Evolutionary conservation across 2,797 vertebrate species (phyloP), one percentile per base, ranked within the genome.

Genomic region (Schizopygopsis malacanthus): DNA sequence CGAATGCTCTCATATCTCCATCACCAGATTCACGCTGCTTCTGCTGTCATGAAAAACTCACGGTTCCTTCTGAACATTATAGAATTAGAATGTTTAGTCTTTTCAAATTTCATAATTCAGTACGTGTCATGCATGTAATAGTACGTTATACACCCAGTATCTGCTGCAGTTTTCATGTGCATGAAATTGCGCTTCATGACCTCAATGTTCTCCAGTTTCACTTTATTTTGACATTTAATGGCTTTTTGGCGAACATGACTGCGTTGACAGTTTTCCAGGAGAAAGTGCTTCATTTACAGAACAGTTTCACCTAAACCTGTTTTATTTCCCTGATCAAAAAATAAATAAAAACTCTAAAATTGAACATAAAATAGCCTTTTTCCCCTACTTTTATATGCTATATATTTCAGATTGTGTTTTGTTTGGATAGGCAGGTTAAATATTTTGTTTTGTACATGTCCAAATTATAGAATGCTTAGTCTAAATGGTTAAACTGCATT

Each of bases 171-270:
- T 77, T 78, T 6, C 11, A 43, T 43, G 37, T 6, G 37, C 6
- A 7, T 65, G 12, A 16, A 16, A 33, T 65, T 16, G 28, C 33
- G 28, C 33, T 39, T 39, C 13, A 18, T 22, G 50, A 50, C 33
- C 18, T 54, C 33, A 43, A 6, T 16, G n/a, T 78, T 61, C 37
- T 16, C 12, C 63, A 33, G 63, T 65, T 65, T 33, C 28, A 5
- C 22, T 78, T 78, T 59, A n/a, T 78, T 61, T 77, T 43, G 22
- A 59, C 54, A 61, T 78, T 78, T 25, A 61, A 78, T 78, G 37
- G 54, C 6, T 43, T 61, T 41, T 78, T 37, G 22, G 37, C 8
- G 22, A 78, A 78, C 76, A 78, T 61, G 75, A 20, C 7, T 25
- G 37, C 1, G 54, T 43, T 61, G 54, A 61, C 76, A 16, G 76